Evolutionary conservation across 2,113 vertebrate species (phyloP).

Genomic region (Campylorhamphus procurvoides): DNA sequence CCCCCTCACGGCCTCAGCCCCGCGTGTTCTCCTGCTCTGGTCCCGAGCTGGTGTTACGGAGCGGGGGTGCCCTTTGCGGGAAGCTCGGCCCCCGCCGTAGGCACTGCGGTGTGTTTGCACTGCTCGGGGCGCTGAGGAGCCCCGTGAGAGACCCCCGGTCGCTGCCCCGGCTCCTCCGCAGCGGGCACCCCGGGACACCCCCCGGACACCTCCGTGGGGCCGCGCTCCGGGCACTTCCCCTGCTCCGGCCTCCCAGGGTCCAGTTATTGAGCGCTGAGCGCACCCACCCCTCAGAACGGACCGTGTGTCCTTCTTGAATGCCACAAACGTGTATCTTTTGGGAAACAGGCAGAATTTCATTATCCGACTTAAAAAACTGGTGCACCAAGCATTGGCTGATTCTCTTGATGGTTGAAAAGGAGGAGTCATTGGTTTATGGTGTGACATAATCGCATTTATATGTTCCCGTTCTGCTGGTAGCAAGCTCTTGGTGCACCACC

Average conservation of each 20-base stretch:
- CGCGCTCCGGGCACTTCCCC: accelerated
- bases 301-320: background rate
- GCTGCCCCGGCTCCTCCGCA: accelerated
- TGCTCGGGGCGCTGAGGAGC: accelerated
- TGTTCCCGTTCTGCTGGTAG: accelerated
- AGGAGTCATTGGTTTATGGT: accelerated
- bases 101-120: accelerated
- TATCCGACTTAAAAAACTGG: background rate
- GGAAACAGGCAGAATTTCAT: background rate
- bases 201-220: accelerated
- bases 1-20: background rate
- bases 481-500: background rate
- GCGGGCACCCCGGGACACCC: accelerated
- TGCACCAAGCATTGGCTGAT: background rate
- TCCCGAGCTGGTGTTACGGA: accelerated
- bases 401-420: background rate
- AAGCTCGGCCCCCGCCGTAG: accelerated
- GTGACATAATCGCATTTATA: accelerated
- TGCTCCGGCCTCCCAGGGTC: too few relatives aligned
- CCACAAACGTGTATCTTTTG: accelerated
- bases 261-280: too few relatives aligned
- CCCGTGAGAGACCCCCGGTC: background rate
- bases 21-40: accelerated
- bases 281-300: too few relatives aligned
- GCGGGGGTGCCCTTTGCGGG: accelerated